Conservation (phyloP, 2,113 vertebrate species). For the Calidris pugnax region DNA sequence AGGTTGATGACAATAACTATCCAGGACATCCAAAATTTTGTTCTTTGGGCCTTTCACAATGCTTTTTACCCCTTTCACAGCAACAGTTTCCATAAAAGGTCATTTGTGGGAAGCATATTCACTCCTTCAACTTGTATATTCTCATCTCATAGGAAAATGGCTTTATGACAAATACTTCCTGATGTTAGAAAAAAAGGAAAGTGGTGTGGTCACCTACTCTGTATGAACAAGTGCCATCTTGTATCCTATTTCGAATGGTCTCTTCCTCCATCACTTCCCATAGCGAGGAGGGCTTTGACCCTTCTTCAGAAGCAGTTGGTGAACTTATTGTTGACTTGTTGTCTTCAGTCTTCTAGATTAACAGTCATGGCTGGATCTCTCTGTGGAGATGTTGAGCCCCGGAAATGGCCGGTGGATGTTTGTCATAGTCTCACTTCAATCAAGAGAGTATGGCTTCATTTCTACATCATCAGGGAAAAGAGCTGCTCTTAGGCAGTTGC, state of each 20-base stretch:
- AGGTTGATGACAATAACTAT: background rate
- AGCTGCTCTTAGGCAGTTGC: background rate
- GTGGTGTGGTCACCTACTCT: background rate
- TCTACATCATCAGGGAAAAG: fast-evolving
- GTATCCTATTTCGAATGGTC: background rate
- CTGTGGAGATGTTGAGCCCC: background rate
- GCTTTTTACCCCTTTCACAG: background rate
- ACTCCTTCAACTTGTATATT: background rate
- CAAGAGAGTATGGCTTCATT: background rate
- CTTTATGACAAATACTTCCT: background rate
- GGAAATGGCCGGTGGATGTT: fast-evolving
- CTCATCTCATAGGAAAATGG: background rate
- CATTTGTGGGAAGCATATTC: background rate
- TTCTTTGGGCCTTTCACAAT: background rate
- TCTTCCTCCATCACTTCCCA: background rate
- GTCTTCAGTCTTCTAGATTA: background rate
- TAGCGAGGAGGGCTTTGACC: background rate
- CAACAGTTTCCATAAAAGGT: background rate
- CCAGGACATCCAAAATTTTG: background rate
- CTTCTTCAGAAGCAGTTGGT: background rate
- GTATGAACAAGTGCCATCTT: background rate
- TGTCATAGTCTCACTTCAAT: background rate
- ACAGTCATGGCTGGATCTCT: background rate
- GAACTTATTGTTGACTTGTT: background rate
- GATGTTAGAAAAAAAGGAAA: background rate